phyloP scores from a whole-genome alignment of 2,113 vertebrate species.

The Dascyllus trimaculatus region DNA sequence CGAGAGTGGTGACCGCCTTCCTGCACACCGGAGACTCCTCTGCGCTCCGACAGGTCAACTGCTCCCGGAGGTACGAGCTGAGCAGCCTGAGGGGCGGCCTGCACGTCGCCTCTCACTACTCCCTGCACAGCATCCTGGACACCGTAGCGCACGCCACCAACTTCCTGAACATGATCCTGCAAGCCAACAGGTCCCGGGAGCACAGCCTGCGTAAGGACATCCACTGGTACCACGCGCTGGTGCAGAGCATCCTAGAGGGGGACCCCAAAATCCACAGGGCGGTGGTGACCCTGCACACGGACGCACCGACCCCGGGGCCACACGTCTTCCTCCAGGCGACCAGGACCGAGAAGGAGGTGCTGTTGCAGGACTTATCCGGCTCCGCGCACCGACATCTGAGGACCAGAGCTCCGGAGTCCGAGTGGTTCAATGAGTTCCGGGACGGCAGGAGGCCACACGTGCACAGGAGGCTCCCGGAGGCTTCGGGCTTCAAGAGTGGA shows the following conservation, averaged over 20 bases:
- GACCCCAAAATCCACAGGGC: slow-evolving; percentile 94
- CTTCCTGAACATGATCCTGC: slow-evolving; percentile 94
- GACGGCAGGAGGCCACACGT: slow-evolving; percentile 88
- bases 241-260: slow-evolving; percentile 92
- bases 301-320: slow-evolving; percentile 84
- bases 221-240: slow-evolving; percentile 94
- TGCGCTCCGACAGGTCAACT: slow-evolving; percentile 90
- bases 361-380: slow-evolving; percentile 90
- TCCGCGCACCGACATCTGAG: slow-evolving; percentile 85
- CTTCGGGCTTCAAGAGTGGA: slow-evolving; percentile 78
- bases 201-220: slow-evolving; percentile 88
- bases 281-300: slow-evolving; percentile 90
- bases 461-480: slow-evolving; percentile 77
- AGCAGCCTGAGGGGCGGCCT: slow-evolving; percentile 89
- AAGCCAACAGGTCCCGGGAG: slow-evolving; percentile 92
- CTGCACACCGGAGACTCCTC: slow-evolving; percentile 94
- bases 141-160: slow-evolving; percentile 93
- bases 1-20: slow-evolving; percentile 93
- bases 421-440: slow-evolving; percentile 91
- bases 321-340: slow-evolving; percentile 95
- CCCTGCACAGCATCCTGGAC: slow-evolving; percentile 91
- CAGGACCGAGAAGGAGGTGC: slow-evolving; percentile 87
- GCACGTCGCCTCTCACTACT: slow-evolving; percentile 86
- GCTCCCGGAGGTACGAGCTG: slow-evolving; percentile 94
- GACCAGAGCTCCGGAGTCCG: slow-evolving; percentile 87